These are phyloP conservation scores for Pantherophis guttatus DNA, from an alignment of 2,113 vertebrate genomes.

Conservation along the genomic window DNA sequence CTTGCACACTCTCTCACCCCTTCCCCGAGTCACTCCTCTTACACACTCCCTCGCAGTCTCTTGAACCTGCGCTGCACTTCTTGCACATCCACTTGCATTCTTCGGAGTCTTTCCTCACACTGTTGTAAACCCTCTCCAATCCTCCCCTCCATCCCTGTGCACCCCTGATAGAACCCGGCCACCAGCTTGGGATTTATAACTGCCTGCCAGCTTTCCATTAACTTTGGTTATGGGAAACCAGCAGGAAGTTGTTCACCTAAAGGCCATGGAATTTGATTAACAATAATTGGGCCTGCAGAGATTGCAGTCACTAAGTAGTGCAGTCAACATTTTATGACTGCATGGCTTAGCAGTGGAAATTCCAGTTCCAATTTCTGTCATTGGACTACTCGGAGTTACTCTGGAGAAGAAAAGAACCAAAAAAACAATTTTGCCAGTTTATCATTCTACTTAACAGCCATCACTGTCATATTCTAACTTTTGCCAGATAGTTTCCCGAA, in stretches of 20 bases:
- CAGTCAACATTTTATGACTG: background rate
- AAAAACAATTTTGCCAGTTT: background rate
- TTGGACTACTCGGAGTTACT: background rate
- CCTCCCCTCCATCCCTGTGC: background rate
- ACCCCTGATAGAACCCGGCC: rapidly evolving
- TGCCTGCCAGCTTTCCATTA: background rate
- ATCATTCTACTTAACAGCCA: background rate
- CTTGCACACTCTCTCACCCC: background rate
- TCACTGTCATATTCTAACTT: background rate
- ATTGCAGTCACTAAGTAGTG: background rate
- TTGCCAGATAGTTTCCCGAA: background rate
- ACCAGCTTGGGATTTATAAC: background rate
- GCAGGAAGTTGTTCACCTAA: background rate
- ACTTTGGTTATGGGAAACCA: background rate
- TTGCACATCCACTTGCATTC: background rate
- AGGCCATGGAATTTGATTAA: background rate
- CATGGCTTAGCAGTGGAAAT: background rate
- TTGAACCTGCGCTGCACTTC: background rate
- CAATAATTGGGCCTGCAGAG: background rate
- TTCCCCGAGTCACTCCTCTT: background rate
- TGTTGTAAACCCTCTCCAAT: background rate
- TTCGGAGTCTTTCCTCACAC: background rate
- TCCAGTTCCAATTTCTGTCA: background rate
- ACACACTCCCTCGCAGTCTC: background rate
- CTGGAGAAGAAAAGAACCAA: background rate